Percentiles rank a stretch among this genome's conserved stretches.
Evolutionary conservation across 64 coral and sea anemone species (phyloP).

Genomic region (Porites lutea): DNA sequence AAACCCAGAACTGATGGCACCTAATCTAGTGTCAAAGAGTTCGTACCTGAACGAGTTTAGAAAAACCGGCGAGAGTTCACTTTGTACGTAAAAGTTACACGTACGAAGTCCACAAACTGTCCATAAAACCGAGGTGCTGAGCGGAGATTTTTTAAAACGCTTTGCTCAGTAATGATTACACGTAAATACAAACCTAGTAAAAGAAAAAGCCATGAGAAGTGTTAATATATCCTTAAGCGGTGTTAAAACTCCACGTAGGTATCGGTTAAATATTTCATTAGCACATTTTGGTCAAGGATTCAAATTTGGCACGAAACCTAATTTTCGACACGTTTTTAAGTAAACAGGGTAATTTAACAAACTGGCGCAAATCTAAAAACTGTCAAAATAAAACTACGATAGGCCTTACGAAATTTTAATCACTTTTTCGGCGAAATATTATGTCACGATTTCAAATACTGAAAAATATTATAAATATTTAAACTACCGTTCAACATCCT

Average conservation of each 20-base stretch:
- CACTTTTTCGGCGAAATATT: too few species aligned
- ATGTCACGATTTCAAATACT: not conserved
- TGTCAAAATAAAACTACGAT: not conserved
- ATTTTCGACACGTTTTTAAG: not conserved
- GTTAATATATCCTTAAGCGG: not conserved
- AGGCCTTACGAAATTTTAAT: not conserved
- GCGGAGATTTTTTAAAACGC: too few species aligned
- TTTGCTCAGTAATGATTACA: too few species aligned
- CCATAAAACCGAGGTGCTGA: too few species aligned
- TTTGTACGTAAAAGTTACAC: too few species aligned
- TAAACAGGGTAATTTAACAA: slow-evolving; percentile 30
- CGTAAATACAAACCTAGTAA: too few species aligned
- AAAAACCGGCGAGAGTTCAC: too few species aligned
- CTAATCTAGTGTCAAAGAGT: too few species aligned
- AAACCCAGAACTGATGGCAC: too few species aligned
- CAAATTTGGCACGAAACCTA: not conserved
- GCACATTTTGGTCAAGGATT: not conserved
- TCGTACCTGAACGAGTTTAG: too few species aligned
- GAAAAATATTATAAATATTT: not conserved
- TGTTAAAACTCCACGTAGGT: not conserved
- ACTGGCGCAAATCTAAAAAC: slow-evolving; percentile 23
- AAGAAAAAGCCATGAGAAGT: not conserved
- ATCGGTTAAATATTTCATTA: not conserved
- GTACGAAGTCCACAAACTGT: too few species aligned
- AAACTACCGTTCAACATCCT: not conserved